These are phyloP conservation scores for Prinia subflava DNA, from an alignment of 2,113 vertebrate genomes.

Conservation along the genomic window DNA sequence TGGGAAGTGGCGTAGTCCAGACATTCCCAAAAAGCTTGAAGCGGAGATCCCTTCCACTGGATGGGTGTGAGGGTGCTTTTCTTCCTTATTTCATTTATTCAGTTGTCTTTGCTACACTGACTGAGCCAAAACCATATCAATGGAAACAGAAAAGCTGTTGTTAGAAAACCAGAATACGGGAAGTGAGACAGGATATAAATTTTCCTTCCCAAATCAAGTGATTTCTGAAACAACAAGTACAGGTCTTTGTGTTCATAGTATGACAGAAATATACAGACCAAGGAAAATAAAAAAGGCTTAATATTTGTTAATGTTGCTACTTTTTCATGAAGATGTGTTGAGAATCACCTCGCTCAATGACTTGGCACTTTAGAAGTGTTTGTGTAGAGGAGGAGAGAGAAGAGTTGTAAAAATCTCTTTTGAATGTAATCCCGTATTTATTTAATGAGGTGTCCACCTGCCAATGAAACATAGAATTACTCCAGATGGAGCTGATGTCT, in stretches of 20 bases:
- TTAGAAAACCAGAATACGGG: neutral
- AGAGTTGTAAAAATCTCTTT: neutral
- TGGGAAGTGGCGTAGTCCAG: neutral
- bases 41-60: neutral
- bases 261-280: neutral
- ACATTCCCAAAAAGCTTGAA: neutral
- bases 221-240: neutral
- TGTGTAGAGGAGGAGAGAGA: neutral
- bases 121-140: neutral
- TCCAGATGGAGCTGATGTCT: neutral
- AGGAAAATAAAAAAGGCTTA: neutral
- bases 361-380: neutral
- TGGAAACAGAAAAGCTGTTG: neutral
- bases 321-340: neutral
- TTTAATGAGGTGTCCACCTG: neutral
- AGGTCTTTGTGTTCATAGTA: neutral
- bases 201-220: neutral
- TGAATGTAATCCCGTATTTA: neutral
- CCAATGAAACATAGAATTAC: neutral
- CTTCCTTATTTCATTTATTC: neutral
- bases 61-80: neutral
- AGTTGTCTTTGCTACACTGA: neutral
- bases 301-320: neutral
- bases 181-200: neutral
- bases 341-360: neutral